phyloP scores from a whole-genome alignment of 2,113 vertebrate genomes.

The Glaucomys volans region DNA sequence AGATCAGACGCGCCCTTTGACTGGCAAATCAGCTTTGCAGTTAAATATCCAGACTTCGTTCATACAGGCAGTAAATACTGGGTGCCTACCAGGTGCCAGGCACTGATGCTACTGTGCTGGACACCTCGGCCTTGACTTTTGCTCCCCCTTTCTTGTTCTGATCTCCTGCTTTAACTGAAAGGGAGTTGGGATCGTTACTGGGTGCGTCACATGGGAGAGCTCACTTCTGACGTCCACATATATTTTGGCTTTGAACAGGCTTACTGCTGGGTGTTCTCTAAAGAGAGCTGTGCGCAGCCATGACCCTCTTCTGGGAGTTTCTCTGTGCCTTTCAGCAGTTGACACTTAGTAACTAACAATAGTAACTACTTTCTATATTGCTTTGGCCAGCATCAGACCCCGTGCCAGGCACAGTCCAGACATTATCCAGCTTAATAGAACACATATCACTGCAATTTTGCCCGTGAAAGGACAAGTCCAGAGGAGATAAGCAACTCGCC shows the following conservation, averaged over 20 bases:
- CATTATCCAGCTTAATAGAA: not conserved
- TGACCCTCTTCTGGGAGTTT: not conserved
- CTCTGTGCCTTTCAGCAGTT: not conserved
- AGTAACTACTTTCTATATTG: not conserved
- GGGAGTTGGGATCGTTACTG: not conserved
- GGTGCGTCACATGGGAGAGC: not conserved
- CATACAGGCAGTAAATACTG: not conserved
- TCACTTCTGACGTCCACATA: not conserved
- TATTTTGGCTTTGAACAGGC: not conserved
- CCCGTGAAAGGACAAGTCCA: not conserved
- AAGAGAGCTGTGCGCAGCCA: not conserved
- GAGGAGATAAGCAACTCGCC: not conserved
- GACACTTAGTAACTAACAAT: constrained; percentile 14
- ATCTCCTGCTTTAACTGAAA: not conserved
- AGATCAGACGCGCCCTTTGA: not conserved
- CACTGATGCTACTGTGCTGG: not conserved
- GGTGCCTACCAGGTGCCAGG: not conserved
- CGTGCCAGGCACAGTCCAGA: not conserved
- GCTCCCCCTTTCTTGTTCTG: not conserved
- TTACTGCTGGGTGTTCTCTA: not conserved
- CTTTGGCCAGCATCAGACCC: not conserved
- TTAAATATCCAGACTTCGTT: not conserved
- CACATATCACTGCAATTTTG: not conserved
- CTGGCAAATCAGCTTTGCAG: not conserved
- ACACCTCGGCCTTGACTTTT: not conserved